Base-by-base conservation (phyloP, 2,888 invertebrate species). In the Acanthosoma haemorrhoidale region DNA sequence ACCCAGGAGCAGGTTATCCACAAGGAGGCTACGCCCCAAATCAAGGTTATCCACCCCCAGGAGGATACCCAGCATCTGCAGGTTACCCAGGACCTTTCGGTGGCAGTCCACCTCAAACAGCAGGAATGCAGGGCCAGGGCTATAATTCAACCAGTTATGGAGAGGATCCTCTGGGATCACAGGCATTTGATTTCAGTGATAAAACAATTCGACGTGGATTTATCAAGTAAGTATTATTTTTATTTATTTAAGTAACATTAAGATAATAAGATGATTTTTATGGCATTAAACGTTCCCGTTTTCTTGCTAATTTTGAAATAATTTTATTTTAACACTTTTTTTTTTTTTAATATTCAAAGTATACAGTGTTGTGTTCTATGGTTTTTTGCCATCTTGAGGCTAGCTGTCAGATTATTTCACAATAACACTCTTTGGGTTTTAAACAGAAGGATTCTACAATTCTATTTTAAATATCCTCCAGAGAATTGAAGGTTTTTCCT, bases 131-230 rank as follows among this genome's bases (percentile, higher is more conserved):
- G 34, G 70, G 69, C 4, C 74, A 70, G 34, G 70, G 69, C 4
- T 71, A 71, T 58, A 71, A 51, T 34, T 57, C 68, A 11, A 69
- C 75, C 8, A 71, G 73, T 16, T 73, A 73, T 43, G 70, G 69
- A 15, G 71, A 71, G 13, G 72, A 72, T 57, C 71, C 71, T 60
- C 84, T 84, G 21, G 86, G 86, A 77, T 84, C 82, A 43, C 82
- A 80, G 51, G 88, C 87, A 76, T 89, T 90, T 77, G 88, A 86
- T 63, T 92, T 92, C 80, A 84, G 79, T 74, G 89, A 91, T 75
- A 85, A 87, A 77, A 82, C 84, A 73, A 89, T 92, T 74, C 82
- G 92, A 64, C 84, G 85, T 76, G 86, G 86, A 0, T 91, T 91
- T 77, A 87, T 91, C 68, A 83, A 89, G 80, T 93, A 88, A 41